These are phyloP conservation scores for Axea sp. DNA, from an alignment of 2,888 invertebrate species.

Conservation along the genomic window DNA sequence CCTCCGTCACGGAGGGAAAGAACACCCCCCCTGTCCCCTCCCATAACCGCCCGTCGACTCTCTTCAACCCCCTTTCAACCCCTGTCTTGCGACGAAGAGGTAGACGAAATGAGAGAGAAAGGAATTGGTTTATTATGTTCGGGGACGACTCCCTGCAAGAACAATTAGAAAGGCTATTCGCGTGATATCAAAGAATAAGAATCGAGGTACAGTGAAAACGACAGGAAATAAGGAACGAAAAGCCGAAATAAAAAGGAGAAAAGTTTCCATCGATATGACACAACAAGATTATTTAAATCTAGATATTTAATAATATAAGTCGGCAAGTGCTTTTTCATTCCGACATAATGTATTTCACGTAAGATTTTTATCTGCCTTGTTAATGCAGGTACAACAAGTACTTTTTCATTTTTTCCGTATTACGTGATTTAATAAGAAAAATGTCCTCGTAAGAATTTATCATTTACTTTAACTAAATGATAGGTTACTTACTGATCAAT, in stretches of 20 bases:
- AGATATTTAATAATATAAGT: conserved; percentile 45
- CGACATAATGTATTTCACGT: conserved; percentile 9
- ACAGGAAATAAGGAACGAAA: conserved; percentile 53
- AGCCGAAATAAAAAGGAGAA: conserved; percentile 31
- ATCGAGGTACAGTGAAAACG: conserved; percentile 59
- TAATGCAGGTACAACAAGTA: conserved; percentile 17
- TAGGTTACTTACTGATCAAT: conserved; percentile 3
- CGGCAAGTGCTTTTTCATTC: conserved; percentile 34
- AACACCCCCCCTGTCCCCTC: conserved; percentile 72
- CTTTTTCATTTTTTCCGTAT: conserved; percentile 15
- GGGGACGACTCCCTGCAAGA: conserved; percentile 64
- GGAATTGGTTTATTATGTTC: conserved; percentile 67
- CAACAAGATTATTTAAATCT: conserved; percentile 53
- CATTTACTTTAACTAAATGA: background rate
- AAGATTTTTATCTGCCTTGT: conserved; percentile 27
- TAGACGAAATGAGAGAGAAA: conserved; percentile 68
- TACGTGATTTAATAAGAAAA: conserved; percentile 20
- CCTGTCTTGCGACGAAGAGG: conserved; percentile 70
- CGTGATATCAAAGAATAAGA: conserved; percentile 64
- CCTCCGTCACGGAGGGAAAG: conserved; percentile 80
- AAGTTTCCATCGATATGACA: conserved; percentile 45
- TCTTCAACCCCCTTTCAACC: conserved; percentile 63
- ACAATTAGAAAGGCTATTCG: conserved; percentile 67
- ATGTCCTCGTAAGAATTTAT: conserved; percentile 7
- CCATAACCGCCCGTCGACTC: conserved; percentile 65